phyloP scores from a whole-genome alignment of 2,888 invertebrate genomes.

The Callinectes sapidus region DNA sequence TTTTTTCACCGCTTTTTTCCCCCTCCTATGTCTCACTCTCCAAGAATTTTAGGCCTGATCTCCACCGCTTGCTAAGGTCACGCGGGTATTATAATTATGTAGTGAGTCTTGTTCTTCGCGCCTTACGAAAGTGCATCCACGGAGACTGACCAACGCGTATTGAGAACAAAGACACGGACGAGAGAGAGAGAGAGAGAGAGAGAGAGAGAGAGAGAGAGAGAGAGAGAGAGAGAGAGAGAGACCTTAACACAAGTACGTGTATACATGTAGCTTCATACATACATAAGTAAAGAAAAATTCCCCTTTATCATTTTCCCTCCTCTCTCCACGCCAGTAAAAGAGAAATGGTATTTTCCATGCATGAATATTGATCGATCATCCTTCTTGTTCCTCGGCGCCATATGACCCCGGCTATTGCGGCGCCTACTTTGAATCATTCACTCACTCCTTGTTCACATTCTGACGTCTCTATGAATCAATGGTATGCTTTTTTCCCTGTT shows the following conservation, averaged over 20 bases:
- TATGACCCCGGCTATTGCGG: no score
- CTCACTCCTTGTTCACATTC: no score
- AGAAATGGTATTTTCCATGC: neutral
- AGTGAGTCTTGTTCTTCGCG: neutral
- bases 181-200: neutral
- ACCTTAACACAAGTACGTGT: neutral
- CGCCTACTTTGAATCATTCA: no score
- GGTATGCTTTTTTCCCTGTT: no score
- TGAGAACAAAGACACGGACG: constrained; percentile 11
- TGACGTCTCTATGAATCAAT: no score
- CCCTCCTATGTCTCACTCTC: neutral
- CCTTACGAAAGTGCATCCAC: neutral
- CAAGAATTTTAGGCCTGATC: neutral
- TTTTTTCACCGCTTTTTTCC: neutral
- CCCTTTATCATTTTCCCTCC: no score
- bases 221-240: constrained; percentile 43
- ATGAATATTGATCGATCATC: neutral
- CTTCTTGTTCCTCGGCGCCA: no score
- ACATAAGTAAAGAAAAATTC: neutral
- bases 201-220: constrained; percentile 55
- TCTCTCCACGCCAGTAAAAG: neutral
- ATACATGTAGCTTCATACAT: no score
- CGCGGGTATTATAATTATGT: neutral
- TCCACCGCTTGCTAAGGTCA: neutral
- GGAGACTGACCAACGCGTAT: neutral